A percentile compares a stretch with the other conserved stretches of the same genome.
Conservation (phyloP, 2,797 vertebrate species). For the Poecilia velifera region DNA sequence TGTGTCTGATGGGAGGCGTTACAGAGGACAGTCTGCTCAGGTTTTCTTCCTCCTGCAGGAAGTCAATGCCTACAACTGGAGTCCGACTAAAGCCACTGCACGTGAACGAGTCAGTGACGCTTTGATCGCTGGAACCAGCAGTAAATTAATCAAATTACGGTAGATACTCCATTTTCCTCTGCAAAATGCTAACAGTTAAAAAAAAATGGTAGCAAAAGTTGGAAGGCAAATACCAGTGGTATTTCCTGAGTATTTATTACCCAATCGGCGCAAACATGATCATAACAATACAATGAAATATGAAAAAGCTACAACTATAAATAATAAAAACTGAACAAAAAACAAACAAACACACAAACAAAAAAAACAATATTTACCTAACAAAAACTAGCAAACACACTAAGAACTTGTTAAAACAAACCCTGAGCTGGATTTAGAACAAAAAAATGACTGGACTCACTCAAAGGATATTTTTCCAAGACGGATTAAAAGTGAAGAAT, state of each 20-base stretch:
- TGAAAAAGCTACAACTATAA: no score
- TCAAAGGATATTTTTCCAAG: neutral
- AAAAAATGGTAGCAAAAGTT: no score
- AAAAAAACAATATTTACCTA: no score
- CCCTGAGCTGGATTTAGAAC: neutral
- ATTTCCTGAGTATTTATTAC: no score
- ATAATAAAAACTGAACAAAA: no score
- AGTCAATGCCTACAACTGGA: neutral
- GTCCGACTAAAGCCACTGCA: neutral
- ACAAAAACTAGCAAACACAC: no score
- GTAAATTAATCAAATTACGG: neutral
- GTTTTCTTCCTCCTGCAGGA: neutral
- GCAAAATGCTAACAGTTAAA: no score
- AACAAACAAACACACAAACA: no score
- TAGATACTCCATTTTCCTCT: neutral
- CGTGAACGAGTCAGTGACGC: neutral
- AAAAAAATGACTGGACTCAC: neutral
- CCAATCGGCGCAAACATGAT: no score
- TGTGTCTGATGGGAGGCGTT: slow-evolving; percentile 34
- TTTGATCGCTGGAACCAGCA: neutral
- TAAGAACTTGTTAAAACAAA: neutral
- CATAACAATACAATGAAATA: no score
- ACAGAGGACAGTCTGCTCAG: slow-evolving; percentile 3
- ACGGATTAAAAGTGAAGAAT: slow-evolving; percentile 5
- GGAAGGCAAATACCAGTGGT: no score